Conservation (phyloP, 2,113 vertebrate species). For the Nansenia antarctica region DNA sequence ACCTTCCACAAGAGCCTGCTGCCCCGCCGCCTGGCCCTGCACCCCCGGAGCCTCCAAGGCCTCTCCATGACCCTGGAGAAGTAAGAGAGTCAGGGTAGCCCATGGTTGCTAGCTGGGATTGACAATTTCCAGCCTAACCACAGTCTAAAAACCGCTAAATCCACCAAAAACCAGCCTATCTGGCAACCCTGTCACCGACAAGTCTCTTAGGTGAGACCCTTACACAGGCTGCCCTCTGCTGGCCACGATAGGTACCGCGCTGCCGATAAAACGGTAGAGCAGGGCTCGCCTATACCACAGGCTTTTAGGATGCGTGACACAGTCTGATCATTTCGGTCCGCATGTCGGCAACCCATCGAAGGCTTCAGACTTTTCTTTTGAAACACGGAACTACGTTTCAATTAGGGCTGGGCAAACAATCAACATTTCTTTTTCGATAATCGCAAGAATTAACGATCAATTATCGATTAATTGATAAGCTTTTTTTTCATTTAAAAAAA, state of each 20-base stretch:
- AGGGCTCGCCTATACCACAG: neutral
- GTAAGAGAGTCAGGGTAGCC: conserved; percentile 68
- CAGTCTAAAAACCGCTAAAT: neutral
- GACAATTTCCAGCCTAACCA: neutral
- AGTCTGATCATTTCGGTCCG: no score
- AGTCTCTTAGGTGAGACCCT: neutral
- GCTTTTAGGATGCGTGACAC: no score
- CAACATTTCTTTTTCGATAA: no score
- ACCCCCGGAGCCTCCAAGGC: conserved; percentile 87
- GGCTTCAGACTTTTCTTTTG: no score
- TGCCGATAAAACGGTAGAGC: neutral
- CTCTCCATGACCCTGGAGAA: conserved; percentile 86
- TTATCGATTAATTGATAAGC: no score
- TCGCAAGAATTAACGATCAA: no score
- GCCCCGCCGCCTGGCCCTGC: conserved; percentile 74
- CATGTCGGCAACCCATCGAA: no score
- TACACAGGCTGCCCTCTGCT: neutral
- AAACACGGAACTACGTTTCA: no score
- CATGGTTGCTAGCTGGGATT: no score
- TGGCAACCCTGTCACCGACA: neutral
- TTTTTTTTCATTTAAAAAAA: no score
- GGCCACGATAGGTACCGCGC: neutral
- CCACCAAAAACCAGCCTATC: no score
- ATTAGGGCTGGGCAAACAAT: no score
- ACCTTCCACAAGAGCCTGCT: conserved; percentile 80